Conservation (phyloP, 1,140 invertebrate genomes). For the Harpegnathos saltator region DNA sequence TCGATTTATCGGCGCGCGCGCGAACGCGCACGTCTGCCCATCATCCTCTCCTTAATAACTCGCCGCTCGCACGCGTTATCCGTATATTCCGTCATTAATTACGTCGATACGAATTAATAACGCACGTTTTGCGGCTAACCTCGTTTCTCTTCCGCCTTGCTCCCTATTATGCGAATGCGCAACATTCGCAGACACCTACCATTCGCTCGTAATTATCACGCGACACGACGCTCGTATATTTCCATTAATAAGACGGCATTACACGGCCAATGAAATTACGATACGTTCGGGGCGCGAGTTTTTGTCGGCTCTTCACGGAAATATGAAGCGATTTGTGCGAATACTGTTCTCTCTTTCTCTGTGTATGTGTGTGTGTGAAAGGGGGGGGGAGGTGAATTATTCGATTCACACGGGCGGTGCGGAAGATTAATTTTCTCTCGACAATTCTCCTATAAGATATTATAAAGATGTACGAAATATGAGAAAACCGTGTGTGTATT, state of each 20-base stretch:
- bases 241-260: constrained; percentile 22
- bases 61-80: constrained; percentile 52
- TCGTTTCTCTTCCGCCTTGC: constrained; percentile 44
- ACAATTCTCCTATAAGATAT: no score
- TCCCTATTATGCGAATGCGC: neutral
- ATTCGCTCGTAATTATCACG: constrained; percentile 19
- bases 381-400: no score
- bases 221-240: constrained; percentile 8
- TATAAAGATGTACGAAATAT: no score
- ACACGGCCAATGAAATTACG: neutral
- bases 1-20: constrained; percentile 44
- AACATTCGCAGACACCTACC: constrained; percentile 27
- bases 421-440: no score
- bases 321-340: constrained; percentile 6
- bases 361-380: no score
- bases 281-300: neutral
- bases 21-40: constrained; percentile 14
- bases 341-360: no score
- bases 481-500: no score
- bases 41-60: constrained; percentile 29
- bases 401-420: no score
- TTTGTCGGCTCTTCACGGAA: neutral
- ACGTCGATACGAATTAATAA: constrained; percentile 66
- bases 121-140: constrained; percentile 48
- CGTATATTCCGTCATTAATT: constrained; percentile 59